phyloP scores from a whole-genome alignment of 2,888 invertebrate species.

The Hymenopus coronatus region DNA sequence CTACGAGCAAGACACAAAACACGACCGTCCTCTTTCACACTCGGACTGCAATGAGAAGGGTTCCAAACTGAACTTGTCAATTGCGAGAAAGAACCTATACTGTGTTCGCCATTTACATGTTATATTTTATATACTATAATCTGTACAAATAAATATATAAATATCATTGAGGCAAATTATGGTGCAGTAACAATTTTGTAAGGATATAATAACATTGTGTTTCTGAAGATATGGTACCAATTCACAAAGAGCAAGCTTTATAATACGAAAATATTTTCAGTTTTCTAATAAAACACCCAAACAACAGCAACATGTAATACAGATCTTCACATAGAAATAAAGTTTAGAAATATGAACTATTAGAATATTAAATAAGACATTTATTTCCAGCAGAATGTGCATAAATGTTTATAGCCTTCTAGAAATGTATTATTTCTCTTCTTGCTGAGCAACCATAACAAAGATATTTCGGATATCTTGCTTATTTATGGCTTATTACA shows the following conservation, averaged over 20 bases:
- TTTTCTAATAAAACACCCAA: neutral
- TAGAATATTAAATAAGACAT: neutral
- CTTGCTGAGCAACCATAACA: neutral
- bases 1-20: too few species aligned
- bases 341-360: neutral
- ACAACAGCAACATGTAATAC: neutral
- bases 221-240: too few species aligned
- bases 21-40: too few species aligned
- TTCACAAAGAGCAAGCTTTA: neutral
- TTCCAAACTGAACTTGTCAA: too few species aligned
- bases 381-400: neutral
- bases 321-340: neutral
- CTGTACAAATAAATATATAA: too few species aligned
- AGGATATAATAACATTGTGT: too few species aligned
- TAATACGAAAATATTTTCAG: neutral
- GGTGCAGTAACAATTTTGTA: too few species aligned
- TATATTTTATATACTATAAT: too few species aligned
- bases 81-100: too few species aligned
- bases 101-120: too few species aligned
- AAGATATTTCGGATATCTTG: neutral
- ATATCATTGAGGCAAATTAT: too few species aligned
- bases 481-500: neutral
- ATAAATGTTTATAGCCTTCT: neutral
- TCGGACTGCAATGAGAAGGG: too few species aligned
- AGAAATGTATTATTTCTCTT: neutral